These are phyloP conservation scores for Gallinago paraguaiae DNA, from an alignment of 2,113 vertebrate genomes.

Conservation along the genomic window DNA sequence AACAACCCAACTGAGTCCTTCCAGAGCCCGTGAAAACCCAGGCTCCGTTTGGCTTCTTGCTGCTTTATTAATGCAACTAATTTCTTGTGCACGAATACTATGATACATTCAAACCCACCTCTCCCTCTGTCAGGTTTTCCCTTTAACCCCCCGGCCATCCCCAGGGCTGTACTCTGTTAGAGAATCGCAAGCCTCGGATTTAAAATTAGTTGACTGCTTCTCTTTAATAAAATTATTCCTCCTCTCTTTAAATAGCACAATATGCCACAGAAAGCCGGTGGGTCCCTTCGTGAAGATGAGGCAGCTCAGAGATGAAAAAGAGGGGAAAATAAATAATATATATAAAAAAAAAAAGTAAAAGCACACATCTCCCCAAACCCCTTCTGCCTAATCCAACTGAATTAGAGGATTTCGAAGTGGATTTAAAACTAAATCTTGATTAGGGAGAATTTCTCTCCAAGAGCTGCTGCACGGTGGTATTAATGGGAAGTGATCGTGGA, in stretches of 20 bases:
- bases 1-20: background rate
- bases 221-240: constrained; percentile 40
- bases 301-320: background rate
- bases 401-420: constrained; percentile 55
- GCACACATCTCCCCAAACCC: constrained; percentile 32
- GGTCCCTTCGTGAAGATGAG: background rate
- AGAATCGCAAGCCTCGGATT: background rate
- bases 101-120: background rate
- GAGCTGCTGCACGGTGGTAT: constrained; percentile 41
- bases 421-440: constrained; percentile 62
- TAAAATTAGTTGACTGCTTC: background rate
- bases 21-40: background rate
- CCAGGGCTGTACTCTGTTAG: background rate
- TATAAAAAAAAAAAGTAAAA: background rate
- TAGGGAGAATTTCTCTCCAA: constrained; percentile 54
- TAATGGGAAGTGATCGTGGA: constrained; percentile 64
- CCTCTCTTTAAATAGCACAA: constrained; percentile 28
- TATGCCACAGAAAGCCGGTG: background rate
- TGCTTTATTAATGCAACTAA: background rate
- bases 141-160: background rate
- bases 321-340: background rate
- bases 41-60: background rate
- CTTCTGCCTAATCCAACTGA: constrained; percentile 49
- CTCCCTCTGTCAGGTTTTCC: background rate
- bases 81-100: background rate